Conservation (phyloP, 35 echinoderm and acorn worm species). For the Amphiura filiformis region DNA sequence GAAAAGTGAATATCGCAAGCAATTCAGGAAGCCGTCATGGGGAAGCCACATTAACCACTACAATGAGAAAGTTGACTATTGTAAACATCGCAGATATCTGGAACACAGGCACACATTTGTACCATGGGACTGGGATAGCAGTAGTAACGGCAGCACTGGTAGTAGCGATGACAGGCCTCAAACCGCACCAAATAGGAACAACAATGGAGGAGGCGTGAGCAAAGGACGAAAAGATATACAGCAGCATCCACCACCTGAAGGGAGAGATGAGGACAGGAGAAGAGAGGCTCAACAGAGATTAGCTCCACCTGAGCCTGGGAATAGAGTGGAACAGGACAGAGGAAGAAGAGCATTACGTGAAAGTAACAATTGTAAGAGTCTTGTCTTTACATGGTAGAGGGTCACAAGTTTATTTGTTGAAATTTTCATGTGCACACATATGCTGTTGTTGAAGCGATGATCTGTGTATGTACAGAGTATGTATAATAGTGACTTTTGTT, state of each 20-base stretch:
- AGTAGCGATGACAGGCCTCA: background rate
- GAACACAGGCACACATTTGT: constrained; percentile 76
- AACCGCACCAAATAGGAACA: constrained; percentile 28
- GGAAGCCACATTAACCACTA: constrained; percentile 40
- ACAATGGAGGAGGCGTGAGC: background rate
- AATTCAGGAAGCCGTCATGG: constrained; percentile 46
- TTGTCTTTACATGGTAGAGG: background rate
- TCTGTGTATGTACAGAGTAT: no score
- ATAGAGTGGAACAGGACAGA: background rate
- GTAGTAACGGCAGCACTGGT: constrained; percentile 31
- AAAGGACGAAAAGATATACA: background rate
- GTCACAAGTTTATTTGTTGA: no score
- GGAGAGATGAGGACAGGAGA: constrained; percentile 25
- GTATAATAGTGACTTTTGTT: no score
- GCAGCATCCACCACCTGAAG: background rate
- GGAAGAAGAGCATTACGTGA: constrained; percentile 31
- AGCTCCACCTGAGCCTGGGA: background rate
- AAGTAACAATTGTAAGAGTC: background rate
- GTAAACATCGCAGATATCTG: constrained; percentile 44
- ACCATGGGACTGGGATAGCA: constrained; percentile 81
- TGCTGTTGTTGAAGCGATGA: background rate
- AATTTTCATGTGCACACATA: no score
- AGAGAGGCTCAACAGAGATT: background rate
- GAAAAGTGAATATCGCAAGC: constrained; percentile 43
- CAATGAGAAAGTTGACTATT: constrained; percentile 52